Conservation (phyloP, 2,113 vertebrate species). For the Meles meles region DNA sequence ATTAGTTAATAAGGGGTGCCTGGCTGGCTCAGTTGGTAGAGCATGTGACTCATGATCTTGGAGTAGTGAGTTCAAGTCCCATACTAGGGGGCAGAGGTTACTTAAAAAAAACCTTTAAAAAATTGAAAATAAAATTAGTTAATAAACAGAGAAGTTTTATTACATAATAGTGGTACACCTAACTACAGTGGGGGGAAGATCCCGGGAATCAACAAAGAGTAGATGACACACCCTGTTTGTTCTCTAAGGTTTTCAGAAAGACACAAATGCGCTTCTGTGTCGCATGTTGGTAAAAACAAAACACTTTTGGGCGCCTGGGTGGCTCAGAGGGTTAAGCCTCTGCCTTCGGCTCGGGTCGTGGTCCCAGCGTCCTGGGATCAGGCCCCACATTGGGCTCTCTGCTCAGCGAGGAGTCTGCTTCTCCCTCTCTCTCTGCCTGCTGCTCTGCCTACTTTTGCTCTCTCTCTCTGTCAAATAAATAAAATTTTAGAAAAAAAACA, state of each 20-base stretch:
- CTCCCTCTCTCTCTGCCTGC: no score
- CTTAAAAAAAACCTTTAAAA: background rate
- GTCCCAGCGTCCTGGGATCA: no score
- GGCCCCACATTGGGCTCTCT: no score
- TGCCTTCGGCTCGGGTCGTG: no score
- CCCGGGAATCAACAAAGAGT: constrained; percentile 32
- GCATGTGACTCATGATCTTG: background rate
- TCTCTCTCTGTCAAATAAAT: no score
- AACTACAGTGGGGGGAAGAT: fast-evolving
- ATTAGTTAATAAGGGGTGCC: background rate
- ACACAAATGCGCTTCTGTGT: constrained; percentile 46
- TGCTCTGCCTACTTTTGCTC: no score
- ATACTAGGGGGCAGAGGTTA: background rate
- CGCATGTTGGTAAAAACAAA: constrained; percentile 69
- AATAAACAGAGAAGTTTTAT: background rate
- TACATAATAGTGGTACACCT: background rate
- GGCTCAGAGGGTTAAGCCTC: no score
- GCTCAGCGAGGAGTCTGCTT: no score
- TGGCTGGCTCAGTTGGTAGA: background rate
- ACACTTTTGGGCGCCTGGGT: constrained; percentile 28
- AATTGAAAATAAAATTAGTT: background rate
- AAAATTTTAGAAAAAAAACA: no score
- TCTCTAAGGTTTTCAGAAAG: constrained; percentile 39
- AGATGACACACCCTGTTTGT: constrained; percentile 13
- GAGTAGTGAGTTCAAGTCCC: background rate